Evolutionary conservation across 2,888 invertebrate species (phyloP).

Genomic region (Timema podura): DNA sequence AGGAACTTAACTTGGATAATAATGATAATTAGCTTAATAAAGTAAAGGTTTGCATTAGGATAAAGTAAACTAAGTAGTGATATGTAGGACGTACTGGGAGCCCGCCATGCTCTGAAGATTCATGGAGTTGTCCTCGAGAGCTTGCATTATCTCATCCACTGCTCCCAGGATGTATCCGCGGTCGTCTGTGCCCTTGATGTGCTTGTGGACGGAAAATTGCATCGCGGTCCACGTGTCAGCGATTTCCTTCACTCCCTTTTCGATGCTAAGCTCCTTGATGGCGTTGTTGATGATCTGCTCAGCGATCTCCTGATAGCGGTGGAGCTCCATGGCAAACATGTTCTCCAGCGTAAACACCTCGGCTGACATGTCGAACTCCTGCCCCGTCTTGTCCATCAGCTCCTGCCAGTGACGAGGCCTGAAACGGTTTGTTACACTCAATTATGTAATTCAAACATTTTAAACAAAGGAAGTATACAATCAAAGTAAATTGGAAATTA

Average conservation of each 20-base stretch:
- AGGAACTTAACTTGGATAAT: not conserved
- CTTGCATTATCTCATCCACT: conserved; percentile 75
- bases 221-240: conserved; percentile 59
- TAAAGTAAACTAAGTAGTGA: conserved; percentile 31
- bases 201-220: conserved; percentile 60
- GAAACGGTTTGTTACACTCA: not conserved
- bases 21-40: not conserved
- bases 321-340: conserved; percentile 89
- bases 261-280: conserved; percentile 86
- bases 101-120: conserved; percentile 87
- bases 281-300: conserved; percentile 84
- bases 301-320: conserved; percentile 78
- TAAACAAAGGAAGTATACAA: no score
- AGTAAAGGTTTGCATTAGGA: conserved; percentile 10
- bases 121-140: conserved; percentile 85
- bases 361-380: conserved; percentile 81
- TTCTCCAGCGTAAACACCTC: conserved; percentile 87
- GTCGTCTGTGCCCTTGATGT: conserved; percentile 67
- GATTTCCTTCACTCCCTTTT: conserved; percentile 79
- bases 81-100: conserved; percentile 58
- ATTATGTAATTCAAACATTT: no score
- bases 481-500: no score
- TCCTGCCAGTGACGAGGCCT: conserved; percentile 75
- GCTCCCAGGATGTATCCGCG: conserved; percentile 77
- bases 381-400: conserved; percentile 78